Base-by-base conservation (phyloP, 1,140 invertebrate genomes). In the Cotesia vestalis region DNA sequence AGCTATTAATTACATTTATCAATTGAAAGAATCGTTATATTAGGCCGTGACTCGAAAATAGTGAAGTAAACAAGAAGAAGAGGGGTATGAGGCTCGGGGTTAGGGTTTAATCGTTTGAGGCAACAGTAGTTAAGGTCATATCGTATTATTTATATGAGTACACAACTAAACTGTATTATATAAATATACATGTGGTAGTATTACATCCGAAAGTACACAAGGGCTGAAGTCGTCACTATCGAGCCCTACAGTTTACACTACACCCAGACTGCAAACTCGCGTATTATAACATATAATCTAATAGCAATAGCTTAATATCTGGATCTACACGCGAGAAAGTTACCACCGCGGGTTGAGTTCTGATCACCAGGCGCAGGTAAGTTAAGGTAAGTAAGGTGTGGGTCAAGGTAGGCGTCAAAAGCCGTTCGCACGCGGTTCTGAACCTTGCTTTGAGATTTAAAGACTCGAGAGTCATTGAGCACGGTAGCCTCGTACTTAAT, bases 281-380 rank as follows among this genome's bases (percentile, higher is more conserved):
- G 64, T 53, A 66, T 52, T 78, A 75, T 81, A 83, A 81, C 82
- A 81, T 83, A 46, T 46, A 46, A 11, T 46, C 6, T 46, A 46
- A 46, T 46, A 55, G 53, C n/a, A 55, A 20, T 55, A 38, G 52
- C 12, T 6, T 79, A 80, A 83, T 84, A 86, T 86, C 85, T 84
- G 78, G 84, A 86, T 85, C 83, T 80, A 75, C 85, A 86, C 85
- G 85, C 84, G 79, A 86, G 78, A 78, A 78, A 81, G 76, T 81
- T 77, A 59, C 14, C 34, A 53, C 51, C 52, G 14, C 52, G 78
- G 78, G 75, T 81, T 81, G 80, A 64, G 51, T 71, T 83, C 83
- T 76, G 77, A 81, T 82, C 75, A 70, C 6, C 40, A 11, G 5
- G 40, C 40, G 11, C 11, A 46, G 8, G 40, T 46, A 46, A 46